Evolutionary conservation across 2,797 vertebrate genomes (phyloP), one percentile per base, ranked within the genome.

Genomic region (Muscicapa comitata): DNA sequence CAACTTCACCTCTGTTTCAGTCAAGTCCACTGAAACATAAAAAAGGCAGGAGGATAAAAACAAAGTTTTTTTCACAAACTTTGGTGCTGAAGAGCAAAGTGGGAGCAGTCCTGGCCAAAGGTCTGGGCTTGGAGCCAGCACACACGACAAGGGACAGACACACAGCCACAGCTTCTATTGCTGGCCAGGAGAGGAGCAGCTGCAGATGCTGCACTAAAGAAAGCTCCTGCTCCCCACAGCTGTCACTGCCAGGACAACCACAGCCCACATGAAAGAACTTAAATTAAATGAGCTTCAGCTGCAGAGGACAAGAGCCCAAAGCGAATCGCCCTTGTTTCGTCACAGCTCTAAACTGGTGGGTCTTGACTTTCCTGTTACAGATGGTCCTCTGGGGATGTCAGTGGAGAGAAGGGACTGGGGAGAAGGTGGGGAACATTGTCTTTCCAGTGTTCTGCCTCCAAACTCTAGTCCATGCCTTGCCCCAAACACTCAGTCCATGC

Each of bases 181-280:
- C 75, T 50, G 54, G 72, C 70, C 79, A 81, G 68, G 43, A 1
- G 1, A 94, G 75, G 38, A 94, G 58, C 85, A 76, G 43, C 53
- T 78, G 58, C 68, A 96, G 76, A 80, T 90, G 61, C 72, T 93
- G 62, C 58, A 58, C 90, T 80, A 96, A 93, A 95, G 90, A 88
- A 94, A 96, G 79, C 75, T 55, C 18, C 1, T 26, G 48, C 50
- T 93, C 61, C n/a, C 54, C 47, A 54, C 79, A 88, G 87, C 75
- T 91, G 76, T 58, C 35, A 75, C 70, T 80, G 61, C 51, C 66
- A 90, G 73, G 75, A 91, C 38, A 95, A n/a, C 79, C 85, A 94
- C 78, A 94, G 47, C 65, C 68, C 95, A 93, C 90, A 84, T 88
- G 58, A 95, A 95, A 95, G 76, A 38, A 24, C 21, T 17, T 70